Evolutionary conservation across 64 coral and sea anemone species (phyloP), one percentile per base, ranked within the genome.

Genomic region (Platygyra sinensis): DNA sequence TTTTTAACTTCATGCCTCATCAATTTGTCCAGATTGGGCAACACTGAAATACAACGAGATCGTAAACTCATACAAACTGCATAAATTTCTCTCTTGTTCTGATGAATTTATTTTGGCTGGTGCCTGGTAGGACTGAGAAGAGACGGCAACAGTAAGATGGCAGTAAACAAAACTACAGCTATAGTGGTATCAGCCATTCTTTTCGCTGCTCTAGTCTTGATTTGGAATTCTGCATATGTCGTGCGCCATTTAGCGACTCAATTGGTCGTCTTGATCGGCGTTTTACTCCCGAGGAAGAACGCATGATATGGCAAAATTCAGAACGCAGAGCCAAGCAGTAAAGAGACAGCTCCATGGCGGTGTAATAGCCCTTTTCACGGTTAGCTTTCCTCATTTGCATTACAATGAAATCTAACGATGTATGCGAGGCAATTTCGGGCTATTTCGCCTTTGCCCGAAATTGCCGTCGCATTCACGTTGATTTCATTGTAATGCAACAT

Each of bases 161-260:
- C 32, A 82, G 20, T 85, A 33, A 63, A 85, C 5, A 20, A 63
- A 51, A 85, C 33, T 0, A 71, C 81, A 50, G 81, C 81, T 10
- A 29, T 85, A 50, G 63, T 71, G 28, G 63, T 85, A 52, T 85
- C 81, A 51, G 81, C 81, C 12, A 50, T 85, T 85, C 50, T 85
- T 14, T 85, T 85, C 38, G 81, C 60, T 69, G 62, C 8, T 24
- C 64, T 85, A 14, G 36, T 71, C 19, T 46, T 71, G 25, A 12
- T 85, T 22, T 85, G 81, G 81, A 72, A 69, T 85, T 85, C 38
- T 85, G 81, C 15, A 28, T n/a, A 50, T 85, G 81, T 24, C 62
- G 62, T 6, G 32, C 39, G 51, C 42, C 33, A 10, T 25, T 19
- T n/a, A 38, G 71, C 12, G 81, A 71, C 24, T 51, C 42, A 71